These are phyloP conservation scores for Chaetophractus vellerosus DNA, from an alignment of 2,797 vertebrate species.

Conservation along the genomic window DNA sequence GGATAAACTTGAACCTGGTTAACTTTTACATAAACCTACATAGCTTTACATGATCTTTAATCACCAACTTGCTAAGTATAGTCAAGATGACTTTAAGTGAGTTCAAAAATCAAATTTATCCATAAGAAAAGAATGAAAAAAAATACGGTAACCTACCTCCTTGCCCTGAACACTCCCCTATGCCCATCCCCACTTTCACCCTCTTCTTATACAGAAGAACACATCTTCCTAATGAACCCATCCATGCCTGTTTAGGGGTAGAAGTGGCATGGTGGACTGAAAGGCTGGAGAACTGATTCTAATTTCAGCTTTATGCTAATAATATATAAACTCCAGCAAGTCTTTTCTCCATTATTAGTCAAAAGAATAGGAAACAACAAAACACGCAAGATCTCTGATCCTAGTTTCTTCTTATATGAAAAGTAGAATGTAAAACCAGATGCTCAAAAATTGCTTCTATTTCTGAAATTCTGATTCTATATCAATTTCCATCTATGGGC, in stretches of 20 bases:
- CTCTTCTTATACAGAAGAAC: background rate
- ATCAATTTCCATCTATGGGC: background rate
- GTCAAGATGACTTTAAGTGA: background rate
- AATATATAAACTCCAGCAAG: background rate
- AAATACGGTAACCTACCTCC: background rate
- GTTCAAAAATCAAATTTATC: background rate
- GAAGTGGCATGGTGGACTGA: background rate
- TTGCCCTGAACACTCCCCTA: background rate
- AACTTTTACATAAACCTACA: background rate
- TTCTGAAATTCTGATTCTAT: constrained; percentile 61
- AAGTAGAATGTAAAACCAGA: constrained; percentile 46
- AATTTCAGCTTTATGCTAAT: constrained; percentile 24
- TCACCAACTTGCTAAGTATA: constrained; percentile 46
- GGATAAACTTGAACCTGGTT: background rate
- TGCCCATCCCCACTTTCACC: background rate
- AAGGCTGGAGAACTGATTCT: background rate
- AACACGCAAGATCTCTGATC: background rate
- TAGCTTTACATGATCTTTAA: background rate
- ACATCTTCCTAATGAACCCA: background rate
- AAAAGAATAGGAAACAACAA: constrained; percentile 25
- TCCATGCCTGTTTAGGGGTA: background rate
- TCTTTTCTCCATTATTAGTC: constrained; percentile 23
- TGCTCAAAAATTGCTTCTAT: constrained; percentile 6
- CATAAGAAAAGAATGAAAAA: background rate
- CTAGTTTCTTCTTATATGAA: constrained; percentile 26